phyloP scores from a whole-genome alignment of 2,113 vertebrate genomes.

The Cricetomys ansorgei region DNA sequence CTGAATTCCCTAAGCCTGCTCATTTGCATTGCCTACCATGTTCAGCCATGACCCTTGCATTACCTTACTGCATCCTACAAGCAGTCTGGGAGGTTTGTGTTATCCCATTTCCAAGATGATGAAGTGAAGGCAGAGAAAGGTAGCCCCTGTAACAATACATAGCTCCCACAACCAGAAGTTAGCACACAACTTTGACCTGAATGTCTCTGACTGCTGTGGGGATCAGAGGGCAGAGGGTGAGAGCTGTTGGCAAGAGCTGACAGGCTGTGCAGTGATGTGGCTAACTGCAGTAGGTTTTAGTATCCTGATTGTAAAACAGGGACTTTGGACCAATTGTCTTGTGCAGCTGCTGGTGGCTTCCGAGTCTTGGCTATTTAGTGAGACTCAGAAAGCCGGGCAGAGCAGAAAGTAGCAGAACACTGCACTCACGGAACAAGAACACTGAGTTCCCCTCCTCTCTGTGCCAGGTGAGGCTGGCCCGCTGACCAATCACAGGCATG shows the following conservation, averaged over 20 bases:
- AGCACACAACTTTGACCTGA: neutral
- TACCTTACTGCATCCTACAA: neutral
- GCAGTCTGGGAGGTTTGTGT: neutral
- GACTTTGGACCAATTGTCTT: neutral
- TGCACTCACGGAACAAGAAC: neutral
- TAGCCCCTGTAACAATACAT: neutral
- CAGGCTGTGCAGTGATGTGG: neutral
- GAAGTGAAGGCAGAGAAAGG: neutral
- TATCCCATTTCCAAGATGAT: neutral
- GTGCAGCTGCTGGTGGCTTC: neutral
- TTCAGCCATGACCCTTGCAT: neutral
- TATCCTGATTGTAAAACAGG: neutral
- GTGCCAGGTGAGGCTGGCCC: neutral
- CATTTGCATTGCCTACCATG: too few species aligned
- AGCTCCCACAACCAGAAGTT: neutral
- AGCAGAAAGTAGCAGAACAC: neutral
- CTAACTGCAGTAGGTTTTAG: neutral
- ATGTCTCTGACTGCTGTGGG: fast-evolving
- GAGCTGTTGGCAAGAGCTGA: neutral
- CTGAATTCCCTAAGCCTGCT: neutral
- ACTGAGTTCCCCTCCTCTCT: neutral
- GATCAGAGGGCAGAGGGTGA: neutral
- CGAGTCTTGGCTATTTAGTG: neutral
- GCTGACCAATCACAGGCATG: neutral
- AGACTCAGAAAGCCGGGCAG: neutral